Base-by-base conservation (phyloP, 2,113 vertebrate genomes). In the Calyptomena viridis region DNA sequence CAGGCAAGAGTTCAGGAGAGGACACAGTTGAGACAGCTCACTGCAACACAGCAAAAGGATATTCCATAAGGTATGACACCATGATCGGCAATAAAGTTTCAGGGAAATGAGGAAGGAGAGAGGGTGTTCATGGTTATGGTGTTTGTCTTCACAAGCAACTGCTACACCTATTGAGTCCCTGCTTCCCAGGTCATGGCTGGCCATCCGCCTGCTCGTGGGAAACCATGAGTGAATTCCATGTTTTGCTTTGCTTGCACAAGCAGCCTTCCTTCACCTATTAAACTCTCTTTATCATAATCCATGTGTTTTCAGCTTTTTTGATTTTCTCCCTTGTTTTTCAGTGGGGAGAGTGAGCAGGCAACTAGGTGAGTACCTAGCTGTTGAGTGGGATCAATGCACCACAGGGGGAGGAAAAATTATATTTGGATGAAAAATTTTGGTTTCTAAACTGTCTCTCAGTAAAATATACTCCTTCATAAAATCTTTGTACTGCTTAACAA, bases 221-320 rank as follows among this genome's bases (percentile, higher is more conserved):
- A 84, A 11, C 25, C 0, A 0, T 42, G 44, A 72, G 77, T 25
- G 1, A 63, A 62, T 46, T 39, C 14, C 4, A 66, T n/a, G 25
- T 58, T 64, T 83, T 73, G 11, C 40, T 73, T 66, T 84, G n/a
- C 53, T 78, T 55, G 11, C 0, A 0, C 31, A 59, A 0, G 0
- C 13, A 62, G 46, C 31, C 78, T 77, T 64, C 35, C 27, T 84
- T 73, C 23, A 19, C 23, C 11, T 78, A 13, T 25, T 59, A 77
- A 87, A 59, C 11, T 37, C 15, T 35, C 8, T 56, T 63, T 66
- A 8, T 74, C 33, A 68, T 53, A 31, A 52, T 4, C 37, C 20
- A 14, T n/a, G 53, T 50, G 11, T 68, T 84, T 83, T 74, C 53
- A 66, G 3, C 8, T 86, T 89, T 72, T 68, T 33, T n/a, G 12